Base-by-base conservation (phyloP, 2,888 invertebrate genomes). In the Hyalella azteca region DNA sequence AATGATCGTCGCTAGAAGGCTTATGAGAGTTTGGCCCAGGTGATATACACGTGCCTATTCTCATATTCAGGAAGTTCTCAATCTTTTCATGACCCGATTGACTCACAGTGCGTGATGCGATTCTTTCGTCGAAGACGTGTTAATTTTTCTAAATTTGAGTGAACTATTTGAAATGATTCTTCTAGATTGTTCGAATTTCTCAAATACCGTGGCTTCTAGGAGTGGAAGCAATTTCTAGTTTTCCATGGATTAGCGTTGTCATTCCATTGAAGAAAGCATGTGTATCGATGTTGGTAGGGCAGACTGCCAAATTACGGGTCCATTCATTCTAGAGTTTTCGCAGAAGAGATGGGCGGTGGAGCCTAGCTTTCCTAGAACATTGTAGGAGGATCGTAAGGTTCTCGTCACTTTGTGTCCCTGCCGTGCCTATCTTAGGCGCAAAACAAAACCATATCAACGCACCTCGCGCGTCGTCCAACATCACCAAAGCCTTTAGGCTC, bases 291-390 rank as follows among this genome's bases (percentile, higher is more conserved):
- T 36, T 36, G 66, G 36, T 36, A 29, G 1, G 66, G 66, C 66
- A 66, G 19, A 66, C 66, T 36, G 66, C 66, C 66, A 66, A 66
- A 66, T 66, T 66, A 66, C 66, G 22, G 29, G 32, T 36, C 66
- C 36, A 66, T 66, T 66, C 66, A 66, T 66, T 66, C 36, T 66
- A 39, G 66, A 66, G 66, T 66, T 66, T 66, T 66, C 66, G 66
- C 39, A 36, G 66, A 66, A 66, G 66, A 36, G 66, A 19, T 66
- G 32, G 66, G 66, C 66, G 66, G 66, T 19, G 66, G 66, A 66
- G 66, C 66, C 66, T n/a, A 66, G n/a, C 36, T 66, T 66, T 66
- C 66, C n/a, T 7, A 36, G 66, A 66, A 66, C 66, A 29, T 66
- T 66, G 66, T 66, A 66, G 66, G 66, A 66, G 66, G 66, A 66